These are phyloP conservation scores for Limonius californicus DNA, from an alignment of 1,140 invertebrate genomes.

Conservation along the genomic window DNA sequence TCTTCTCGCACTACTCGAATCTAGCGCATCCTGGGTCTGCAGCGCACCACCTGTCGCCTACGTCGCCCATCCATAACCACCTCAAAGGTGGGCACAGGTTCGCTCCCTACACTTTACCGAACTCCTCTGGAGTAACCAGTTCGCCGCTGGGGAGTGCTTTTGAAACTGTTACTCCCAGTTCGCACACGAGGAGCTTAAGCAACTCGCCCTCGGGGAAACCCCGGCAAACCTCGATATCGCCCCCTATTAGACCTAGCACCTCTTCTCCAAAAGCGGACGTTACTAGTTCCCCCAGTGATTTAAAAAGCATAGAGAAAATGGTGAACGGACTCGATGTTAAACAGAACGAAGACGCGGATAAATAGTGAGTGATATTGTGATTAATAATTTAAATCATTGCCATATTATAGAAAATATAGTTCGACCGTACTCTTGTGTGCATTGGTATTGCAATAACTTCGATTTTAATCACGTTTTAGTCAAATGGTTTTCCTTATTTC, in stretches of 20 bases:
- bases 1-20: slow-evolving; percentile 66
- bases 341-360: slow-evolving; percentile 38
- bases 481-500: no score
- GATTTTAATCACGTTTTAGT: no score
- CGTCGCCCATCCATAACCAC: slow-evolving; percentile 52
- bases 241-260: slow-evolving; percentile 51
- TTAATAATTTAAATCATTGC: not conserved
- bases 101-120: slow-evolving; percentile 77
- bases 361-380: slow-evolving; percentile 30
- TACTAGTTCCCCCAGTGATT: slow-evolving; percentile 61
- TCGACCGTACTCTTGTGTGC: no score
- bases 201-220: slow-evolving; percentile 56
- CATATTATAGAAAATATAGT: not conserved
- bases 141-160: slow-evolving; percentile 72
- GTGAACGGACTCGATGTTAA: slow-evolving; percentile 88
- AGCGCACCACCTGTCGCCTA: slow-evolving; percentile 48
- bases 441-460: no score
- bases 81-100: slow-evolving; percentile 65
- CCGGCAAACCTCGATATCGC: slow-evolving; percentile 51
- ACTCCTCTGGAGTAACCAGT: slow-evolving; percentile 43
- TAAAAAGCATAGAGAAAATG: slow-evolving; percentile 96
- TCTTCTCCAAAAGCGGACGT: slow-evolving; percentile 43
- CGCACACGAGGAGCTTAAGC: slow-evolving; percentile 60
- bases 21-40: slow-evolving; percentile 52
- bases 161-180: slow-evolving; percentile 76